phyloP scores from a whole-genome alignment of 1,140 invertebrate species.

The Sitophilus oryzae region DNA sequence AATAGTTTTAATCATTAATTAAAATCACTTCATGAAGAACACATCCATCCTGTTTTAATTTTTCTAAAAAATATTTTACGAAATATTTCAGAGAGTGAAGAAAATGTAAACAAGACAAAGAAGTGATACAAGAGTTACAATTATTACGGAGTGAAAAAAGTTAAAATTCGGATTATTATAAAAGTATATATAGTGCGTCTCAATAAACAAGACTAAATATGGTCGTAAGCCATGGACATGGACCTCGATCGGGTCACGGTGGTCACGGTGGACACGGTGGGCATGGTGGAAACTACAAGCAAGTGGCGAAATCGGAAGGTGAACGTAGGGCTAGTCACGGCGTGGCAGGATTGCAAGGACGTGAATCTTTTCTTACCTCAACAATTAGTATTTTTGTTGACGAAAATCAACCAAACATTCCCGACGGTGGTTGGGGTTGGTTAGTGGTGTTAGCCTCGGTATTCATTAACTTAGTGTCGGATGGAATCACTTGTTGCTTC shows the following conservation, averaged over 20 bases:
- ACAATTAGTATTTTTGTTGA: slow-evolving; percentile 19
- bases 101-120: slow-evolving; percentile 1
- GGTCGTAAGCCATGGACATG: slow-evolving; percentile 8
- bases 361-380: slow-evolving; percentile 22
- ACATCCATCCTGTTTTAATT: too few species aligned
- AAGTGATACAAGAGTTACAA: too few species aligned
- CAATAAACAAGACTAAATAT: not conserved
- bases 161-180: too few species aligned
- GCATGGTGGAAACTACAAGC: not conserved
- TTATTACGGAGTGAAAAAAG: too few species aligned
- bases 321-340: slow-evolving; percentile 15
- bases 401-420: slow-evolving; percentile 49
- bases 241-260: not conserved
- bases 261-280: not conserved
- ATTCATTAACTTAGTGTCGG: slow-evolving; percentile 84
- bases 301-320: slow-evolving; percentile 1
- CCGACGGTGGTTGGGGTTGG: slow-evolving; percentile 79
- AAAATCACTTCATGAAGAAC: too few species aligned
- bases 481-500: slow-evolving; percentile 90
- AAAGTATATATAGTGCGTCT: not conserved
- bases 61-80: not conserved
- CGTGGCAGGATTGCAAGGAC: slow-evolving; percentile 16
- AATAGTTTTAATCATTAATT: too few species aligned
- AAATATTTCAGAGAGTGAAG: not conserved
- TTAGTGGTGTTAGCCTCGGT: slow-evolving; percentile 79